Percentiles rank a stretch among this genome's conserved stretches.
Conservation (phyloP, 2,888 invertebrate genomes). For the Caenorhabditis doughertyi region DNA sequence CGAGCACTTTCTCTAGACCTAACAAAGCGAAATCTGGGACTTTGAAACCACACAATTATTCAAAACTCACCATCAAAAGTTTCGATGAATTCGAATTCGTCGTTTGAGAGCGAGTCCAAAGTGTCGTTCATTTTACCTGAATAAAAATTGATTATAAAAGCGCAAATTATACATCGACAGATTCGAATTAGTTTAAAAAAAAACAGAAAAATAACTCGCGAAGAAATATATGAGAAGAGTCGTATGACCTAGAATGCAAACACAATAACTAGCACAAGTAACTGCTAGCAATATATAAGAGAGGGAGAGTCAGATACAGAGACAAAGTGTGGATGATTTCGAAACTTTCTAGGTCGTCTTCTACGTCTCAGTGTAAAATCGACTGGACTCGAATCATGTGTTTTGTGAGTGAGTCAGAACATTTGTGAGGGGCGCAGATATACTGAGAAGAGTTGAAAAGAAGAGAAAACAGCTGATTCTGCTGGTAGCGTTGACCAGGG, state of each 20-base stretch:
- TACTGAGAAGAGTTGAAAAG: not conserved
- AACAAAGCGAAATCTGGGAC: no score
- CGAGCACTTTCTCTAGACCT: no score
- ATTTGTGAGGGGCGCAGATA: slow-evolving; percentile 19
- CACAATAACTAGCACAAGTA: slow-evolving; percentile 34
- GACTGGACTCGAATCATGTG: slow-evolving; percentile 51
- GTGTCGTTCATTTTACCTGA: slow-evolving; percentile 38
- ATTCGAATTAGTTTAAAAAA: not conserved
- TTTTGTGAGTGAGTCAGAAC: slow-evolving; percentile 46
- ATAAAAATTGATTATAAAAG: not conserved
- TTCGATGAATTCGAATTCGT: slow-evolving; percentile 58
- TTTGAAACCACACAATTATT: not conserved
- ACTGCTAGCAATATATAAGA: slow-evolving; percentile 40
- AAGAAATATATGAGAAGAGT: slow-evolving; percentile 16
- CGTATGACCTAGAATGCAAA: slow-evolving; percentile 43
- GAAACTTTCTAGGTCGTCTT: slow-evolving; percentile 49
- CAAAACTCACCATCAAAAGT: slow-evolving; percentile 34
- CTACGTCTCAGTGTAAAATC: slow-evolving; percentile 38
- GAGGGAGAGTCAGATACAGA: not conserved
- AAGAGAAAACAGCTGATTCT: slow-evolving; percentile 47
- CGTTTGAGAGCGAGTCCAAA: slow-evolving; percentile 46
- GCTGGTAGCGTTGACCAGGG: slow-evolving; percentile 7
- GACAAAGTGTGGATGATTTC: slow-evolving; percentile 35
- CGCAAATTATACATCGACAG: not conserved
- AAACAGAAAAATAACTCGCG: slow-evolving; percentile 4